Evolutionary conservation across 2,888 invertebrate genomes (phyloP), one percentile per base, ranked within the genome.

Genomic region (Drosophila planitibia): DNA sequence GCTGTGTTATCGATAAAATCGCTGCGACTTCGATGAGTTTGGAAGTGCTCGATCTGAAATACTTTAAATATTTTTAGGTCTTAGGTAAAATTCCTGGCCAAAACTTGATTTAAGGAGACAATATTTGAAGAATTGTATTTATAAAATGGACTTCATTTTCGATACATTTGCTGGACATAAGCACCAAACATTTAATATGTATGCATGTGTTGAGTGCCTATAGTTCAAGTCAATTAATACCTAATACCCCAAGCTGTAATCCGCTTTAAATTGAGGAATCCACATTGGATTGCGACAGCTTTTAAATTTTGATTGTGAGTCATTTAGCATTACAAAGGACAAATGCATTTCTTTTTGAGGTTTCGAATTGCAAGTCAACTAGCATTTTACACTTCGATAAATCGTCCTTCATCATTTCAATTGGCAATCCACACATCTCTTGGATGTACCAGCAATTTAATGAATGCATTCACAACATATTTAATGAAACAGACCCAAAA

Each of bases 341-440:
- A 22, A 44, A 12, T 22, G 44, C 22, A 44, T 22, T 22, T 44
- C 44, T 12, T 44, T 2, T 44, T 44, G 22, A 22, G 10, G 10
- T 1, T n/a, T 10, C n/a, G n/a, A 4, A 41, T 4, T 41, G 10
- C 41, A 54, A 19, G 19, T 37, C 19, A 37, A 28, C 19, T 32
- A 2, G 37, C 19, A 54, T 37, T 25, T 55, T 28, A 6, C 37
- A 30, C 57, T 19, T n/a, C 7, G 28, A 35, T 22, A 54, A 51
- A 14, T 28, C 19, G 41, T 32, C 14, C 35, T n/a, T 30, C 49
- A 37, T n/a, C 16, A 22, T 35, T 35, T 33, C 19, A 44, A 44
- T 58, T 58, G 58, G 33, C 25, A 55, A 19, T 33, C 14, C 14
- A n/a, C 35, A 64, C 59, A 28, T 41, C 66, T 33, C 39, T 35